phyloP scores from a whole-genome alignment of 2,888 invertebrate genomes.

The Melieria omissa region DNA sequence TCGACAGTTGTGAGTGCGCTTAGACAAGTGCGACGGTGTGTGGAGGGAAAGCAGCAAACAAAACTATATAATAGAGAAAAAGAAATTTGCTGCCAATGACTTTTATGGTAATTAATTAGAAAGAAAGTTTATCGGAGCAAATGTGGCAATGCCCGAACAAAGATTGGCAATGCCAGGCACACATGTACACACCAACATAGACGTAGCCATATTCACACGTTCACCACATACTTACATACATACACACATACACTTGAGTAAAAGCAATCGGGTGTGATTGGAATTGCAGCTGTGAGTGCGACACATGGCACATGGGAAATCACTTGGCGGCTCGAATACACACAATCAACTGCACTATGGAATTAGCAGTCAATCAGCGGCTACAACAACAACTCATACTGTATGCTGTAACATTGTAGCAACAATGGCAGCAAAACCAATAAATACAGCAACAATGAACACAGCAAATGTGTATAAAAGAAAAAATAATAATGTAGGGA shows the following conservation, averaged over 20 bases:
- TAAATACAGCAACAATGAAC: neutral
- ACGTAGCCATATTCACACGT: slow-evolving; percentile 12
- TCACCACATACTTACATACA: slow-evolving; percentile 10
- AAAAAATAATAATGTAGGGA: neutral
- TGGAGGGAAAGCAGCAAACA: neutral
- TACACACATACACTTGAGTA: slow-evolving; percentile 21
- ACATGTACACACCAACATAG: slow-evolving; percentile 13
- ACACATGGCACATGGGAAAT: neutral
- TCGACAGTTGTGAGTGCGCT: no score
- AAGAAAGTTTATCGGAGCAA: slow-evolving; percentile 10
- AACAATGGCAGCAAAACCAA: no score
- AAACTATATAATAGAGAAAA: neutral
- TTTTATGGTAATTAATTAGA: slow-evolving; percentile 17
- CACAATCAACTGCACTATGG: no score
- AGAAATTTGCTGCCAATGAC: slow-evolving; percentile 8
- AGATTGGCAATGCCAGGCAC: slow-evolving; percentile 1
- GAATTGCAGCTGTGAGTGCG: no score
- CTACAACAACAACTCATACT: no score
- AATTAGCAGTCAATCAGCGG: no score
- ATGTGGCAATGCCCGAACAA: neutral
- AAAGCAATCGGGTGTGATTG: slow-evolving; percentile 24
- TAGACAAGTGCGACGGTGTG: no score
- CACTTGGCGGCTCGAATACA: neutral
- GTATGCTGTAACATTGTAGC: no score
- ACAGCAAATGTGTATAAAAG: neutral